These are phyloP conservation scores for Gari tellinella DNA, from an alignment of 2,888 invertebrate species.

Conservation along the genomic window DNA sequence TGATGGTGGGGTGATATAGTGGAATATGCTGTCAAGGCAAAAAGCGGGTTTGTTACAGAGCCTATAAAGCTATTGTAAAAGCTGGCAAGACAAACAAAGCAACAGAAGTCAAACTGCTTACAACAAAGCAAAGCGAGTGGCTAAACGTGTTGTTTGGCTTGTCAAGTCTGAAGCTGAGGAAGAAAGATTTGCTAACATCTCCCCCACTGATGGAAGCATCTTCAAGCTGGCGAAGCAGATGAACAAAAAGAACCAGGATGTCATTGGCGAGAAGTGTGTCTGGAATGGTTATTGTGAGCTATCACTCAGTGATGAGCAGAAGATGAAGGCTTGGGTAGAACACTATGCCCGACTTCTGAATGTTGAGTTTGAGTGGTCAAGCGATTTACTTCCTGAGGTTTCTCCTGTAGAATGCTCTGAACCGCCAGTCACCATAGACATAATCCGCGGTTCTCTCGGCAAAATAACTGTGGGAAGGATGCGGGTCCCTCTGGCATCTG, in stretches of 20 bases:
- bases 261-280: conserved; percentile 27
- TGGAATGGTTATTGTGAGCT: conserved; percentile 19
- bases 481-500: conserved; percentile 16
- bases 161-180: conserved; percentile 27
- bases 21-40: conserved; percentile 3
- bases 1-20: conserved; percentile 17
- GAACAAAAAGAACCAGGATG: conserved; percentile 24
- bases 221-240: conserved; percentile 31
- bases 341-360: conserved; percentile 24
- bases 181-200: conserved; percentile 10
- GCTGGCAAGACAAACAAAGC: not conserved
- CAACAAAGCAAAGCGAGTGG: conserved; percentile 15
- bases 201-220: conserved; percentile 13
- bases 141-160: conserved; percentile 13
- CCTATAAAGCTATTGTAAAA: not conserved
- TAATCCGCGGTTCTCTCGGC: conserved; percentile 1
- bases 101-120: conserved; percentile 8
- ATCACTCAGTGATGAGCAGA: conserved; percentile 20
- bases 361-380: conserved; percentile 30
- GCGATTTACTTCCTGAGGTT: conserved; percentile 17
- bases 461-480: conserved; percentile 13
- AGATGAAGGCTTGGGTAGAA: conserved; percentile 23
- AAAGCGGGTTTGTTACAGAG: conserved; percentile 2
- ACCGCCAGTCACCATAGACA: conserved; percentile 16
- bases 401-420: conserved; percentile 14